Base-by-base conservation (phyloP, 2,888 invertebrate species). In the Synergus itoensis region DNA sequence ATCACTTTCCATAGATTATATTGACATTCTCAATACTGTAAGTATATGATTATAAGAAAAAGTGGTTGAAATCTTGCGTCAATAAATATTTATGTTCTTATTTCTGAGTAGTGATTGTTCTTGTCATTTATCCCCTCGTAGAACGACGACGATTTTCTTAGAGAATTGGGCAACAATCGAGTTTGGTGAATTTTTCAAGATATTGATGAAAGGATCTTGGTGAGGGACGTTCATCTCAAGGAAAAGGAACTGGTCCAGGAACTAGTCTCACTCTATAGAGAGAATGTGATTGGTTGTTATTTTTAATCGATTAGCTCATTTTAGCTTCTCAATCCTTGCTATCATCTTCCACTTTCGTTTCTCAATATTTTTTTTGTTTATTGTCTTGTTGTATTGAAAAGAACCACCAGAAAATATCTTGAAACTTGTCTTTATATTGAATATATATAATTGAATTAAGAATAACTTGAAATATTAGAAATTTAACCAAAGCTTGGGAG, bases 31-130 rank as follows among this genome's bases (percentile, higher is more conserved):
- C 0, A 21, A 43, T 69, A 48, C 21, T 53, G 69, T 69, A 69
- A 69, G 69, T 69, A 69, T 69, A 9, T 36, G 45, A 62, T 21
- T 69, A 28, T 28, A 69, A 48, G 64, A 69, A 43, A 48, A 69
- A 16, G 4, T n/a, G 53, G 28, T 18, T 45, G 12, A 48, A 36
- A 48, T 69, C 18, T 43, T 18, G 43, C 21, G 48, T 16, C 69
- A 69, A 69, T 69, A 69, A 69, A 69, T 69, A 48, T 69, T 69
- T 69, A 69, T 69, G 36, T 48, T 69, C 28, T 45, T 69, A 69
- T 48, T 28, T 53, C n/a, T 45, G 67, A 45, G 45, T 67, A 67
- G 65, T 65, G 4, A 65, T 65, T 65, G 67, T 67, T 67, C 43
- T 45, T 67, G 18, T 45, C 8, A 69, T 21, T 48, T 11, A 21